A percentile compares a stretch with the other conserved stretches of the same genome.
Evolutionary conservation across 2,113 vertebrate genomes (phyloP).

Genomic region (Aptenodytes forsteri): DNA sequence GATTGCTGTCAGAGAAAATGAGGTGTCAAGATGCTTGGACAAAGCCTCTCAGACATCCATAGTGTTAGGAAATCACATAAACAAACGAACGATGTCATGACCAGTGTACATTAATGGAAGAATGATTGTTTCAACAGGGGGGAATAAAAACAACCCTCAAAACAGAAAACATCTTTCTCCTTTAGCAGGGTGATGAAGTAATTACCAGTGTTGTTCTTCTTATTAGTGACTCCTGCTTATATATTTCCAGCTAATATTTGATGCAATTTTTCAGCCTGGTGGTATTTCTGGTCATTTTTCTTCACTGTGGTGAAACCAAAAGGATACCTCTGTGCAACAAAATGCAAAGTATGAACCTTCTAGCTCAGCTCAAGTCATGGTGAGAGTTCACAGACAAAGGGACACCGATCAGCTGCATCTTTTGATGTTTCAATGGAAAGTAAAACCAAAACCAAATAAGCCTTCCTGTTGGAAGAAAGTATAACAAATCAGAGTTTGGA

Average conservation of each 20-base stretch:
- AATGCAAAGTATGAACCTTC: not conserved
- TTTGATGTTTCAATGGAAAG: not conserved
- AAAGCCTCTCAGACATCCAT: not conserved
- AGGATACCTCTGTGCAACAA: not conserved
- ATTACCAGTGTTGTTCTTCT: not conserved
- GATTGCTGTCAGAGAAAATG: slow-evolving; percentile 34
- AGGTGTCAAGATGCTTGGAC: slow-evolving; percentile 13
- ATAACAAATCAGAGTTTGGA: not conserved
- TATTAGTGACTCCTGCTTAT: not conserved
- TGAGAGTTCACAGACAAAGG: not conserved
- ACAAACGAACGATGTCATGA: not conserved
- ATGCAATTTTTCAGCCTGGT: not conserved
- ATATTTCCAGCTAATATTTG: not conserved
- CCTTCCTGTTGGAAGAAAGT: not conserved
- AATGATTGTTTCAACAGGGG: not conserved
- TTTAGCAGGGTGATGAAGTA: not conserved
- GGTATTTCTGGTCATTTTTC: not conserved
- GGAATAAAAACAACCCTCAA: not conserved
- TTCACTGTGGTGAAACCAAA: not conserved
- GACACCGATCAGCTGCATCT: not conserved
- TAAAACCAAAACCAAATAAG: not conserved
- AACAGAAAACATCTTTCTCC: not conserved
- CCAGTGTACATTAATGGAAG: not conserved
- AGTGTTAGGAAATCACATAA: not conserved
- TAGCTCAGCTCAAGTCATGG: not conserved